Base-by-base conservation (phyloP, 2,113 vertebrate genomes). In the Pyrgilauda ruficollis region DNA sequence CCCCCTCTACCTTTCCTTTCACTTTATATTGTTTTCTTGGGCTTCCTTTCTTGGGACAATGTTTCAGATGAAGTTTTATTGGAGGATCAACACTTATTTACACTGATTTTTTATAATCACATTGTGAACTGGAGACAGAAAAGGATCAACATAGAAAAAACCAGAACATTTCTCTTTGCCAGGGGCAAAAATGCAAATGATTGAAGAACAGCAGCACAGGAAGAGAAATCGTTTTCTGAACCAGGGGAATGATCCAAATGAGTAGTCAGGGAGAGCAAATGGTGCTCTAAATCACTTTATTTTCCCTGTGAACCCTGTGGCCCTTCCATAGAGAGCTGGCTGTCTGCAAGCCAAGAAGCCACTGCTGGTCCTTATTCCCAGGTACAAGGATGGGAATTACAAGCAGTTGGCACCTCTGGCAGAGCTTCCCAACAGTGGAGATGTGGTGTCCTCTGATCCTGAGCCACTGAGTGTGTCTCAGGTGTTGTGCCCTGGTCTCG, bases 61-160 rank as follows among this genome's bases (percentile, higher is more conserved):
- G 41, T 97, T 97, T 97, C 84, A 83, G 73, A 66, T 81, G 86
- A 80, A 89, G 27, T 70, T 91, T 96, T 94, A 89, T 61, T 95
- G 83, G 84, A 96, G 63, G 69, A 92, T 52, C 59, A 77, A 70
- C 72, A 49, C 20, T 73, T 93, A 73, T 72, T 37, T 80, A 55
- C 26, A 44, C 19, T 35, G 37, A 11, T 22, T 89, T 94, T 87
- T 96, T 84, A 66, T 50, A 92, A 78, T 92, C 73, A 46, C 11
- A 7, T 50, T 73, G 75, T 83, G 85, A 86, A 77, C 67, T 77
- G 53, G 52, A 91, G 58, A 66, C 11, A 30, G 58, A 85, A 72
- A 76, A 85, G 30, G 46, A 75, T 78, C 69, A 77, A 55, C 33
- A 49, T 5, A 62, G 41, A 79, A 77, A 77, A 63, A 81, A 81